phyloP scores from a whole-genome alignment of 2,888 invertebrate species.

The Aphidius colemani region DNA sequence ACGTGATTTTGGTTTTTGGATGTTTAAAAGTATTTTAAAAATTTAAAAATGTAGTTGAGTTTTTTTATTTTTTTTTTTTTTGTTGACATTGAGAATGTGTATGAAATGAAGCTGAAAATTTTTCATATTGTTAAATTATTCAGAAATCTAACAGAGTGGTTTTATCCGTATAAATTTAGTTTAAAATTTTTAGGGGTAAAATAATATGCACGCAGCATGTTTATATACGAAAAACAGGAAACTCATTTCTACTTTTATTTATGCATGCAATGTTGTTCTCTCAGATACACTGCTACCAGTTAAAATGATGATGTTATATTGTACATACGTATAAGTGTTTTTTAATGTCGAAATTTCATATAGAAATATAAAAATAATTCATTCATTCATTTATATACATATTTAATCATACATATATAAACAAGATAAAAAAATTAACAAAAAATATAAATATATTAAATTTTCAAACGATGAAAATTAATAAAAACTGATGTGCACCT shows the following conservation, averaged over 20 bases:
- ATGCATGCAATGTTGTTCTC: slow-evolving; percentile 13
- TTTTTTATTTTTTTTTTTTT: no score
- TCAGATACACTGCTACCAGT: slow-evolving; percentile 7
- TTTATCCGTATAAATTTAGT: no score
- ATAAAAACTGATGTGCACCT: slow-evolving; percentile 1
- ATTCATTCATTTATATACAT: background rate
- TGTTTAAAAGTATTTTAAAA: no score
- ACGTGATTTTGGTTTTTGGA: no score
- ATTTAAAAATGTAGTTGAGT: no score
- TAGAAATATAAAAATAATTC: background rate
- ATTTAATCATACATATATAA: slow-evolving; percentile 1
- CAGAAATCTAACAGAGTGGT: no score
- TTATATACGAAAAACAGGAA: slow-evolving; percentile 8
- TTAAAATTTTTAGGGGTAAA: background rate
- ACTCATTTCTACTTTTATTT: slow-evolving; percentile 18
- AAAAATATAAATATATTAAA: background rate
- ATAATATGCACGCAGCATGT: slow-evolving; percentile 13
- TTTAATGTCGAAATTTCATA: slow-evolving; percentile 7
- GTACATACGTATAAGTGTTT: slow-evolving; percentile 9
- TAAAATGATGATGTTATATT: slow-evolving; percentile 3
- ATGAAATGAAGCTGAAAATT: no score
- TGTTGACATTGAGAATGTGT: no score
- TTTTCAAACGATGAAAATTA: background rate
- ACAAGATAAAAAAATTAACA: slow-evolving; percentile 1
- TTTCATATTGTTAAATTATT: no score